Conservation (phyloP, 2,888 invertebrate genomes). For the Sarcophaga caerulescens region DNA sequence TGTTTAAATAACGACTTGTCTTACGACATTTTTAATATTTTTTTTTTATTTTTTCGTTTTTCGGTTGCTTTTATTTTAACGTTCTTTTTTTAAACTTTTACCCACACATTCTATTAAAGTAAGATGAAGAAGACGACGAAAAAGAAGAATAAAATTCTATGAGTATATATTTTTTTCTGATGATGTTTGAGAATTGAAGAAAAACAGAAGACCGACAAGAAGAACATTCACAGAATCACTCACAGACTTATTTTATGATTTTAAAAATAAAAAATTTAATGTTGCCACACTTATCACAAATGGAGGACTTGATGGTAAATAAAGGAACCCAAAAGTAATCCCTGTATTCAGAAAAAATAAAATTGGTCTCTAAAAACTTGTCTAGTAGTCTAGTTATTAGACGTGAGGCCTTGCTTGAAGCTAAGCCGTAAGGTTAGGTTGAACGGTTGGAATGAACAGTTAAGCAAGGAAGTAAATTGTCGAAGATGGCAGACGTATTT, state of each 20-base stretch:
- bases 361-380: no score
- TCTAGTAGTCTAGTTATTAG: no score
- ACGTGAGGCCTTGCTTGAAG: no score
- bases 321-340: no score
- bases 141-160: no score
- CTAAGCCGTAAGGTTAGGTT: no score
- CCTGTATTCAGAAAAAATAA: no score
- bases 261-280: conserved; percentile 12
- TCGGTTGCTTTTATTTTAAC: neutral
- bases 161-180: neutral
- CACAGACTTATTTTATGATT: conserved; percentile 15
- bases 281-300: conserved; percentile 29
- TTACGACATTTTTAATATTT: conserved; percentile 51
- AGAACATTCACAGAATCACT: conserved; percentile 46
- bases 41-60: conserved; percentile 3
- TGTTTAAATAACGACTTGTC: conserved; percentile 65
- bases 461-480: no score
- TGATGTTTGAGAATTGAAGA: neutral
- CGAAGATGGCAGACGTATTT: no score
- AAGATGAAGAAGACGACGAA: neutral
- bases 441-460: no score
- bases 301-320: neutral
- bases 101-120: conserved; percentile 4
- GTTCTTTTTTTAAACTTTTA: conserved; percentile 3
- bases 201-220: conserved; percentile 41